Conservation (phyloP, 2,113 vertebrate genomes). For the Grantiella picta region DNA sequence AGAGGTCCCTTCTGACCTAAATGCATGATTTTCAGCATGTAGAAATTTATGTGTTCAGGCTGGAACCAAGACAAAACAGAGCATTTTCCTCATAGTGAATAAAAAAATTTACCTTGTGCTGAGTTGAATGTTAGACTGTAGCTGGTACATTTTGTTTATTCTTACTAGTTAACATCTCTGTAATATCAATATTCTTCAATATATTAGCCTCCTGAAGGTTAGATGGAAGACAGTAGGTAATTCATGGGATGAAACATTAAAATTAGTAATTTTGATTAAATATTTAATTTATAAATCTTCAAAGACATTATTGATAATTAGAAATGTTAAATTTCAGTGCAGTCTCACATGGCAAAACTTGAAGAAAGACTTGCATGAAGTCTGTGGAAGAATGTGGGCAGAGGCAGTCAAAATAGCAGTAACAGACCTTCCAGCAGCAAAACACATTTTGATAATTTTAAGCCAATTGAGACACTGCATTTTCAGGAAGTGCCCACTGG, state of each 20-base stretch:
- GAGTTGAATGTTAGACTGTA: background rate
- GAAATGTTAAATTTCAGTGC: background rate
- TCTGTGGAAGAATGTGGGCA: background rate
- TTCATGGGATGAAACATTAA: background rate
- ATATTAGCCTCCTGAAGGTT: background rate
- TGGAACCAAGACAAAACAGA: background rate
- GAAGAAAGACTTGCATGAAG: background rate
- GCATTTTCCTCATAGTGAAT: background rate
- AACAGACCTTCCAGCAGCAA: background rate
- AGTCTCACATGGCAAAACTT: background rate
- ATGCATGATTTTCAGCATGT: background rate
- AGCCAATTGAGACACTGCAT: background rate
- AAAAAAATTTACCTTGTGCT: background rate
- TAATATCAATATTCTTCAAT: background rate
- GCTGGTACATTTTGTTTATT: background rate
- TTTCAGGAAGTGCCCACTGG: background rate
- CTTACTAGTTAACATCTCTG: background rate
- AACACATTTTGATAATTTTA: background rate
- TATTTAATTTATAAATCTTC: background rate
- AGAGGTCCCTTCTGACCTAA: background rate
- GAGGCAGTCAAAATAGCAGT: background rate
- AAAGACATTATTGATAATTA: background rate
- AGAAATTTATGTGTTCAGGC: background rate
- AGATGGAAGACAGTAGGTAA: background rate
- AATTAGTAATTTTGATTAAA: background rate